phyloP scores from a whole-genome alignment of 2,888 invertebrate species.

The Silvanus unidentatus region DNA sequence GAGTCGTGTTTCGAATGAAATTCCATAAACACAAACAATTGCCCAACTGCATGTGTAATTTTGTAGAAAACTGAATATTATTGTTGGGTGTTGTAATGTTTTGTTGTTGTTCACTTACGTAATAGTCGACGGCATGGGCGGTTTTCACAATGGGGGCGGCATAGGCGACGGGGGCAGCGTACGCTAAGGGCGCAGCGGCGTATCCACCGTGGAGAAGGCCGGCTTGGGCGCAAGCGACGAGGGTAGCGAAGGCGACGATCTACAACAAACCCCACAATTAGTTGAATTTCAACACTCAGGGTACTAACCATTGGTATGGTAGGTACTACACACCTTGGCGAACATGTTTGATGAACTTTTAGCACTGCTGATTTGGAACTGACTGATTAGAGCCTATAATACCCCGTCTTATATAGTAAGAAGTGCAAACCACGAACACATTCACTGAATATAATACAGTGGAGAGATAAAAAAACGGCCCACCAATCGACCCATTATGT shows the following conservation, averaged over 20 bases:
- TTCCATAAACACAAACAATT: conserved; percentile 3
- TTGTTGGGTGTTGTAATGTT: background rate
- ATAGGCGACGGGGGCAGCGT: conserved; percentile 31
- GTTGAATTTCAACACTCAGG: too few species aligned
- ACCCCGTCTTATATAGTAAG: conserved; percentile 30
- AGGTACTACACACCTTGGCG: conserved; percentile 29
- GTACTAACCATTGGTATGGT: conserved; percentile 1
- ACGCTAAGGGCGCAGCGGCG: conserved; percentile 29
- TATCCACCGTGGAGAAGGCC: conserved; percentile 48
- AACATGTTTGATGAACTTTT: conserved; percentile 27
- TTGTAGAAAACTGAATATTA: background rate
- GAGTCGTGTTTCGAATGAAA: conserved; percentile 3
- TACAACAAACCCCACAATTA: conserved; percentile 9
- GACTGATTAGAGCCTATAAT: conserved; percentile 23
- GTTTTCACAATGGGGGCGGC: conserved; percentile 41
- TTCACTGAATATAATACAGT: conserved; percentile 31
- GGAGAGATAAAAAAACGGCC: conserved; percentile 25
- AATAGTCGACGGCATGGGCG: conserved; percentile 25
- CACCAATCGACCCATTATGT: conserved; percentile 30
- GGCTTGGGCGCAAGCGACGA: conserved; percentile 46
- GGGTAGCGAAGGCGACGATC: conserved; percentile 39
- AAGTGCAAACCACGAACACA: conserved; percentile 29
- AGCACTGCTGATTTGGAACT: conserved; percentile 23
- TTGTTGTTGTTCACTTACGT: conserved; percentile 19
- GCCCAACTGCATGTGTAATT: conserved; percentile 1